Conservation (phyloP, 2,888 invertebrate species). For the Limnephilus marmoratus region DNA sequence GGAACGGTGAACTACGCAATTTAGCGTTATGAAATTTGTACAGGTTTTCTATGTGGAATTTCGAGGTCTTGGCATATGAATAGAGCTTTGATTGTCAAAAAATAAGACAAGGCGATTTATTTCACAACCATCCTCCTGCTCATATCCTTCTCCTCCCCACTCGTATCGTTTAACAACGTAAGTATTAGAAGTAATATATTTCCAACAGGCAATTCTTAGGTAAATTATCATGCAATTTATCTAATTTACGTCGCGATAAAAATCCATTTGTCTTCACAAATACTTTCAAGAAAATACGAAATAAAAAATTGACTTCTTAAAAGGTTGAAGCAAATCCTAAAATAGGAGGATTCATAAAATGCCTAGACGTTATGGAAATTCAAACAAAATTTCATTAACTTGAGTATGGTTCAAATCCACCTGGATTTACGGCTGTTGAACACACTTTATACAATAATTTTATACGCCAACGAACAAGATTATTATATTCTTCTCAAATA, state of each 20-base stretch:
- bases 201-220: neutral
- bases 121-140: too few species aligned
- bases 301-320: neutral
- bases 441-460: neutral
- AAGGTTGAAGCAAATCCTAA: neutral
- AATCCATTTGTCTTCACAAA: neutral
- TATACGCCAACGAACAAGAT: neutral
- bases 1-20: too few species aligned
- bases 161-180: too few species aligned
- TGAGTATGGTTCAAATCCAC: neutral
- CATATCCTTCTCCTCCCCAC: too few species aligned
- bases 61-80: too few species aligned
- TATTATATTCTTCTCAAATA: neutral
- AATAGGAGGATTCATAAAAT: neutral
- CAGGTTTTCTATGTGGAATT: too few species aligned
- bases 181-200: neutral
- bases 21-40: too few species aligned
- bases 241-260: neutral
- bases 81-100: too few species aligned
- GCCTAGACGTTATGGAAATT: neutral
- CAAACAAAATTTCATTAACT: neutral
- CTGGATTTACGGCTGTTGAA: neutral
- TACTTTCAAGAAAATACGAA: neutral
- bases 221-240: neutral
- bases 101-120: too few species aligned